These are phyloP conservation scores for Patiria miniata DNA, from an alignment of 35 echinoderm and acorn worm species.

Conservation along the genomic window DNA sequence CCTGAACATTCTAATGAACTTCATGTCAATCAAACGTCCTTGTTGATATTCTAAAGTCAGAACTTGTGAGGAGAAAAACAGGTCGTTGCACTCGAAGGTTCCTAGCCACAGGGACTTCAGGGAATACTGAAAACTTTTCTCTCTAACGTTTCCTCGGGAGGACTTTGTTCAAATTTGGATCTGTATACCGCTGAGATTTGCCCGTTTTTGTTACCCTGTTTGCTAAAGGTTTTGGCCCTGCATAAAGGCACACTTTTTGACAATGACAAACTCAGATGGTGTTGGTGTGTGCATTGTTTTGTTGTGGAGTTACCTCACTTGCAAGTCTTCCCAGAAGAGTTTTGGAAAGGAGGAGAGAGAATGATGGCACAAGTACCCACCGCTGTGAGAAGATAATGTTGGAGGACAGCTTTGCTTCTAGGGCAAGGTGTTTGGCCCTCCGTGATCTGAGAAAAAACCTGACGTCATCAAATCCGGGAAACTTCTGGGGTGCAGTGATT, in stretches of 20 bases:
- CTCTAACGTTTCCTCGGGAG: neutral
- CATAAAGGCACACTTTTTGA: neutral
- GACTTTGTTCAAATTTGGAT: constrained; percentile 5
- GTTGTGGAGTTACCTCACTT: neutral
- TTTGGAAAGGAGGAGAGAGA: neutral
- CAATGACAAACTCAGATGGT: too few relatives aligned
- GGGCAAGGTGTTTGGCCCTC: neutral
- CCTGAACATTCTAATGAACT: neutral
- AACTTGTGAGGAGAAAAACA: neutral
- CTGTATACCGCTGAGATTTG: neutral
- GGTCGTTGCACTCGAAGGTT: constrained; percentile 7
- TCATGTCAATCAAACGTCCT: neutral
- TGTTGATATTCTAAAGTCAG: neutral
- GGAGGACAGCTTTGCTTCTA: neutral
- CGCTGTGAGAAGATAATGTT: neutral
- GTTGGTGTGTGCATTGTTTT: neutral
- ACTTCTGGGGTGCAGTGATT: neutral
- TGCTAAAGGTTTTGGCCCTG: constrained; percentile 1
- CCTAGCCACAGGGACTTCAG: neutral
- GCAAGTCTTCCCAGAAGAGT: neutral
- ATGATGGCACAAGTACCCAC: neutral
- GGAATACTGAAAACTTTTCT: neutral
- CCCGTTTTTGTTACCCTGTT: neutral
- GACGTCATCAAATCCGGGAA: constrained; percentile 1
- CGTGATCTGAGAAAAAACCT: constrained; percentile 1